phyloP scores from a whole-genome alignment of 1,140 invertebrate species.

The Lepidostoma basale region DNA sequence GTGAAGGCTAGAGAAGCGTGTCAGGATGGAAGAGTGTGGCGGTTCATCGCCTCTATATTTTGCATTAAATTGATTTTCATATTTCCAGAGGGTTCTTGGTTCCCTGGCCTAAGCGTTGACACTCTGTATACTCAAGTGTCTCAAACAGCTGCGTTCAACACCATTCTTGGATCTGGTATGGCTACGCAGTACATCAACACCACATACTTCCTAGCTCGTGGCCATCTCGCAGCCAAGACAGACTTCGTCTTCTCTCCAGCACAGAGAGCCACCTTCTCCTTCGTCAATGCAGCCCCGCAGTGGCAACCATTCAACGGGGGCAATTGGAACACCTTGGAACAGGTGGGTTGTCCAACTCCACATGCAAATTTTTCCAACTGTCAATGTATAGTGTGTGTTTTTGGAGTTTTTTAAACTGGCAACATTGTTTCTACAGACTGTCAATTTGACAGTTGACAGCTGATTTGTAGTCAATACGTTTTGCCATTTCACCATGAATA shows the following conservation, averaged over 20 bases:
- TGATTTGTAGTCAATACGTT: too few species aligned
- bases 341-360: too few species aligned
- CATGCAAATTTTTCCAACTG: too few species aligned
- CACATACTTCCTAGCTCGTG: constrained; percentile 62
- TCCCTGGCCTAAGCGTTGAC: constrained; percentile 29
- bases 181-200: constrained; percentile 70
- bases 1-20: too few species aligned
- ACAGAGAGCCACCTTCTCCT: constrained; percentile 70
- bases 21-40: too few species aligned
- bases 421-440: too few species aligned
- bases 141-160: constrained; percentile 1
- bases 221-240: constrained; percentile 71
- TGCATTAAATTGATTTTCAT: too few species aligned
- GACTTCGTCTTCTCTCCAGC: constrained; percentile 68
- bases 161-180: constrained; percentile 47
- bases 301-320: constrained; percentile 71
- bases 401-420: too few species aligned
- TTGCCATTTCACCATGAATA: too few species aligned
- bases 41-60: too few species aligned
- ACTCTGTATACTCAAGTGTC: constrained; percentile 28
- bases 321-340: constrained; percentile 65
- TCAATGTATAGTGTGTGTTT: too few species aligned
- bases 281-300: constrained; percentile 68
- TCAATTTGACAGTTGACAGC: too few species aligned
- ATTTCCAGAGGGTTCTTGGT: constrained; percentile 31